Base-by-base conservation (phyloP, 2,888 invertebrate species). In the Cryptocephalus moraei region DNA sequence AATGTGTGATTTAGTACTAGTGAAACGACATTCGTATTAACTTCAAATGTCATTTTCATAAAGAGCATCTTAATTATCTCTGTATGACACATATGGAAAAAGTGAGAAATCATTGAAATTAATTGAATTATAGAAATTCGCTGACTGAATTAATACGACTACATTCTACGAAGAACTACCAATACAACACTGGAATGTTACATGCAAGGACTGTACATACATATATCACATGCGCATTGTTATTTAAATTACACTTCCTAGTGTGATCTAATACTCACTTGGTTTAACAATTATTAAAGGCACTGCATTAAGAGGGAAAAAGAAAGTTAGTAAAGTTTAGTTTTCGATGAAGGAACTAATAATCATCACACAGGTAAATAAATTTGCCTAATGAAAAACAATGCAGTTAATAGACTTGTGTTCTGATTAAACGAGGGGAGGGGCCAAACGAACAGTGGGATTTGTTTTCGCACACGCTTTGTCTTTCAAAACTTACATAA, bases 281-380 rank as follows among this genome's bases (percentile, higher is more conserved):
- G 69, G 69, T 70, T 73, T 73, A 70, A 73, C 71, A 67, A 74
- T 70, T 67, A 73, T 72, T 72, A 76, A 77, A 77, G 77, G 76
- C 77, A 77, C 77, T 77, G 70, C 67, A 63, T 63, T 63, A 60
- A 53, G 61, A 56, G 58, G 22, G 52, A 58, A 47, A 52, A 45
- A 53, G 12, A 36, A 12, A 36, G 36, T 36, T 36, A 36, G 36
- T 36, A 36, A 22, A 22, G 22, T 22, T 22, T 22, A 22, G 22
- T 22, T 22, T n/a, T 22, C 22, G 22, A 22, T 22, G 22, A 22
- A 22, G 22, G 22, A 22, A 22, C 22, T 22, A 22, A 22, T 22
- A 22, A 22, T 22, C 22, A 22, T 22, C 22, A 22, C 22, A 22
- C 22, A 22, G 6, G 22, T 22, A 22, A 22, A 22, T 22, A 22